These are phyloP conservation scores for Pseudachorutes palmiensis DNA, from an alignment of 1,140 invertebrate species.

Conservation along the genomic window DNA sequence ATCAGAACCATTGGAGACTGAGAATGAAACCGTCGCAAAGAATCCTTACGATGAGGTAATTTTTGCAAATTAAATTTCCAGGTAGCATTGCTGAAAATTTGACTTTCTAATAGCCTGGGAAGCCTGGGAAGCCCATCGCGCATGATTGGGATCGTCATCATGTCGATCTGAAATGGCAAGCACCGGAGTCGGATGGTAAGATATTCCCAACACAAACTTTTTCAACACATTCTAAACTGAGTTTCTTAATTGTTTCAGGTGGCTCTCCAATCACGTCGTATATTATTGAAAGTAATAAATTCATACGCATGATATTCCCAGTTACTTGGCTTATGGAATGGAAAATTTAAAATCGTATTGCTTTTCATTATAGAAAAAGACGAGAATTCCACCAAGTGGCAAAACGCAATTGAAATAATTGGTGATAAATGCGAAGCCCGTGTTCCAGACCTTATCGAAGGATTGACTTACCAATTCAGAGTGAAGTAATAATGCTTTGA, in stretches of 20 bases:
- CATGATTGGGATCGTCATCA: slow-evolving; percentile 93
- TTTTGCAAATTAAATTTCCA: too few species aligned
- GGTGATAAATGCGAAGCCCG: slow-evolving; percentile 71
- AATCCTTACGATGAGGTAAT: slow-evolving; percentile 85
- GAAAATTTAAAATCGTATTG: too few species aligned
- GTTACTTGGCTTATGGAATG: too few species aligned
- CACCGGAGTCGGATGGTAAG: slow-evolving; percentile 84
- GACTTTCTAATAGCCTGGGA: slow-evolving; percentile 75
- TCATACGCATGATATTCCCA: too few species aligned
- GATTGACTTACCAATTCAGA: too few species aligned
- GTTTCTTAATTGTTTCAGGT: too few species aligned
- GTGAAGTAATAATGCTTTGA: too few species aligned
- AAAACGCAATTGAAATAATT: slow-evolving; percentile 74
- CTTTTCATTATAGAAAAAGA: slow-evolving; percentile 96
- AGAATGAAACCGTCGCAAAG: slow-evolving; percentile 72
- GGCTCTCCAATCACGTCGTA: slow-evolving; percentile 91
- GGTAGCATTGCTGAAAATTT: too few species aligned
- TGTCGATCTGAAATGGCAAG: slow-evolving; percentile 83
- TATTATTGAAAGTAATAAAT: slow-evolving; percentile 68
- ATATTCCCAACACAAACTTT: too few species aligned
- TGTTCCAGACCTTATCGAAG: slow-evolving; percentile 83
- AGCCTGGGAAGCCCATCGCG: slow-evolving; percentile 81
- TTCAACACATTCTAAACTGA: too few species aligned
- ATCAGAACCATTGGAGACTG: slow-evolving; percentile 78
- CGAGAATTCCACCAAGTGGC: slow-evolving; percentile 74